Evolutionary conservation across 2,888 invertebrate species (phyloP).

Genomic region (Cerastoderma edule): DNA sequence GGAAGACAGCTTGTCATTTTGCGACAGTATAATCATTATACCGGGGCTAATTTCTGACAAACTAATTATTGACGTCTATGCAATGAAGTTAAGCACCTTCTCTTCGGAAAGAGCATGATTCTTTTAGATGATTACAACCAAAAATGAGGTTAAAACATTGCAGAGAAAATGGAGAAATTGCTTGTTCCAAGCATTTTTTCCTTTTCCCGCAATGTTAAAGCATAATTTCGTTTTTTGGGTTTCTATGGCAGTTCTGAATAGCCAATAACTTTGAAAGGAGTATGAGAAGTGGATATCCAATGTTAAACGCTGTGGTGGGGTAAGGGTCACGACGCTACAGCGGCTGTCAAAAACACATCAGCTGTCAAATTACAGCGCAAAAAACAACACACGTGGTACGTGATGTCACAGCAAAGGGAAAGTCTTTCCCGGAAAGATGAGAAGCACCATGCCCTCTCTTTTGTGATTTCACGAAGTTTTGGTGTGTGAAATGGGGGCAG

Average conservation of each 20-base stretch:
- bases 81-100: constrained; percentile 54
- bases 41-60: constrained; percentile 57
- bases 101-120: no score
- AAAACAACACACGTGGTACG: constrained; percentile 10
- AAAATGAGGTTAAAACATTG: no score
- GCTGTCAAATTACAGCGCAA: constrained; percentile 42
- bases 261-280: no score
- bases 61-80: constrained; percentile 49
- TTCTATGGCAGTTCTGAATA: no score
- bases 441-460: no score
- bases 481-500: no score
- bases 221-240: no score
- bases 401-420: not conserved
- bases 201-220: not conserved
- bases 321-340: no score
- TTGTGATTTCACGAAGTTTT: no score
- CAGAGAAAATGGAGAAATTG: not conserved
- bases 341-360: constrained; percentile 43
- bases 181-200: not conserved
- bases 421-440: not conserved
- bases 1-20: constrained; percentile 57
- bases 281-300: no score
- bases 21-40: constrained; percentile 50
- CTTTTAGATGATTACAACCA: no score
- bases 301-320: no score